phyloP scores from a whole-genome alignment of 2,797 vertebrate species.

The Pagetopsis macropterus region DNA sequence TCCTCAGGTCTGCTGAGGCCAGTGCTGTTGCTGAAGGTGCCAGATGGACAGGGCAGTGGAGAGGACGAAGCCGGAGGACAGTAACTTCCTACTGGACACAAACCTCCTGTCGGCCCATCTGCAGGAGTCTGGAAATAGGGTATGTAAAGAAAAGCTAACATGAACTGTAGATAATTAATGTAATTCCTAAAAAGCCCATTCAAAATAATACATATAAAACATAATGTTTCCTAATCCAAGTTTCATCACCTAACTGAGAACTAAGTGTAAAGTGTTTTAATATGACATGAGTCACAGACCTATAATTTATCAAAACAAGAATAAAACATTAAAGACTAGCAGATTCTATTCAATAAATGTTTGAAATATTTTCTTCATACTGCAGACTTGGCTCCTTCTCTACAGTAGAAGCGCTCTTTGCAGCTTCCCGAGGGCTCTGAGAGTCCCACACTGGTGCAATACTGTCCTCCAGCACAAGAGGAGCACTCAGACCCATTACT shows the following conservation, averaged over 20 bases:
- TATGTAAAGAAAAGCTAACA: slow-evolving; percentile 4
- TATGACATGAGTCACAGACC: not conserved
- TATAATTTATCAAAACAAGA: not conserved
- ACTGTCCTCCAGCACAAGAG: slow-evolving; percentile 84
- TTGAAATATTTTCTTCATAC: slow-evolving; percentile 73
- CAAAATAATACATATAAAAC: not conserved
- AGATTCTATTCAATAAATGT: not conserved
- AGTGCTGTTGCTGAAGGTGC: slow-evolving; percentile 86
- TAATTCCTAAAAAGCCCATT: not conserved
- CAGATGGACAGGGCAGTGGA: slow-evolving; percentile 86
- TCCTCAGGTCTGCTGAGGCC: slow-evolving; percentile 80
- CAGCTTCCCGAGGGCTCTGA: slow-evolving; percentile 84
- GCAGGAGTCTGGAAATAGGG: slow-evolving; percentile 79
- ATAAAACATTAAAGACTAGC: not conserved
- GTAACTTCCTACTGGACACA: slow-evolving; percentile 84
- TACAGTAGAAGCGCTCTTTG: slow-evolving; percentile 88
- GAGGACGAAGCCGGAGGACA: slow-evolving; percentile 82
- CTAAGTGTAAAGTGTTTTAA: not conserved
- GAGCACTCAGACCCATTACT: slow-evolving; percentile 77
- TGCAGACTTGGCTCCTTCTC: slow-evolving; percentile 82
- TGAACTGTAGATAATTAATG: not conserved
- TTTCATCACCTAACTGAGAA: not conserved
- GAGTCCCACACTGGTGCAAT: slow-evolving; percentile 84
- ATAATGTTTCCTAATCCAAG: not conserved
- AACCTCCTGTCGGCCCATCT: slow-evolving; percentile 83